These are phyloP conservation scores for Rattus norvegicus DNA, from an alignment of 2,113 vertebrate genomes.

Conservation along the genomic window GRCr8 NC_086034.1:32163501-32164000, in stretches of 20 bases:
- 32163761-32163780: neutral
- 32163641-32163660: neutral
- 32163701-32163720: neutral
- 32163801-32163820: neutral
- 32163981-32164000: neutral
- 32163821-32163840: neutral
- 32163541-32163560: neutral
- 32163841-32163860: neutral
- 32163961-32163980: neutral
- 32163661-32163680: neutral
- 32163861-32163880: neutral
- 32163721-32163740: neutral
- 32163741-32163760: neutral
- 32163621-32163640: neutral
- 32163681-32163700: neutral
- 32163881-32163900: neutral
- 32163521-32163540: neutral
- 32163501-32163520: neutral
- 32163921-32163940: neutral
- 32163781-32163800: neutral
- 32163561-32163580: no score
- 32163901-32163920: no score
- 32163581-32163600: no score
- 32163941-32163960: neutral
- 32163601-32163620: no score